These are phyloP conservation scores for Heliothis virescens DNA, from an alignment of 1,140 invertebrate species.

Conservation along the genomic window DNA sequence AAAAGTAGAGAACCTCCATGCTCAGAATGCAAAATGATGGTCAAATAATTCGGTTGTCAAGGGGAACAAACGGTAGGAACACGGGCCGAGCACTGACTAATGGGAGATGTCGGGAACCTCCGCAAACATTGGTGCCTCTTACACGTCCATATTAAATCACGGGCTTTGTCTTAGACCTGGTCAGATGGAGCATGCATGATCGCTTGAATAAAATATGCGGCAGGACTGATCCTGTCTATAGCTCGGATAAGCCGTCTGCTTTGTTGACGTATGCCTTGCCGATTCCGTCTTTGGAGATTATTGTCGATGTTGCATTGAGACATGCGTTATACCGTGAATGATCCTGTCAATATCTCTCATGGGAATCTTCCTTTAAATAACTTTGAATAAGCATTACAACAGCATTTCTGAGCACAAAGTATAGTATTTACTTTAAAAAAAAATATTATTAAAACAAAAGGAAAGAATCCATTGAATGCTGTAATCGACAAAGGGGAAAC, in stretches of 20 bases:
- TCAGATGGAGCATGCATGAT: slow-evolving; percentile 45
- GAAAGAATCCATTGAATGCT: slow-evolving; percentile 35
- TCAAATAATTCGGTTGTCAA: slow-evolving; percentile 68
- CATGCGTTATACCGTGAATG: not conserved
- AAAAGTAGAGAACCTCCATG: slow-evolving; percentile 42
- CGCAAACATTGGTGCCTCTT: slow-evolving; percentile 56
- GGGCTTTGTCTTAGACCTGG: slow-evolving; percentile 54
- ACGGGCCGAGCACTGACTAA: slow-evolving; percentile 61
- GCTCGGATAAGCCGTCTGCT: not conserved
- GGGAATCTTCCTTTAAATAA: not conserved
- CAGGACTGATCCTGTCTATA: not conserved
- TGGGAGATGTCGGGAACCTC: slow-evolving; percentile 55
- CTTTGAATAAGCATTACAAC: not conserved
- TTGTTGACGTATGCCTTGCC: slow-evolving; percentile 6
- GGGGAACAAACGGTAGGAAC: slow-evolving; percentile 63
- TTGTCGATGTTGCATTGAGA: not conserved
- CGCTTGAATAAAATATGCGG: slow-evolving; percentile 43
- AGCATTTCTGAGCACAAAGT: not conserved
- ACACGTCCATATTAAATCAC: slow-evolving; percentile 69
- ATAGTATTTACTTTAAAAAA: not conserved
- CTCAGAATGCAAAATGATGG: slow-evolving; percentile 65
- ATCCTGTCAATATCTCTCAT: not conserved
- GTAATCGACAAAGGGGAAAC: slow-evolving; percentile 54
- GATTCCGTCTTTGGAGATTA: slow-evolving; percentile 25
- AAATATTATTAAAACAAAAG: not conserved